These are phyloP conservation scores for Leptinotarsa haldemani DNA, from an alignment of 2,888 invertebrate genomes.

Conservation along the genomic window DNA sequence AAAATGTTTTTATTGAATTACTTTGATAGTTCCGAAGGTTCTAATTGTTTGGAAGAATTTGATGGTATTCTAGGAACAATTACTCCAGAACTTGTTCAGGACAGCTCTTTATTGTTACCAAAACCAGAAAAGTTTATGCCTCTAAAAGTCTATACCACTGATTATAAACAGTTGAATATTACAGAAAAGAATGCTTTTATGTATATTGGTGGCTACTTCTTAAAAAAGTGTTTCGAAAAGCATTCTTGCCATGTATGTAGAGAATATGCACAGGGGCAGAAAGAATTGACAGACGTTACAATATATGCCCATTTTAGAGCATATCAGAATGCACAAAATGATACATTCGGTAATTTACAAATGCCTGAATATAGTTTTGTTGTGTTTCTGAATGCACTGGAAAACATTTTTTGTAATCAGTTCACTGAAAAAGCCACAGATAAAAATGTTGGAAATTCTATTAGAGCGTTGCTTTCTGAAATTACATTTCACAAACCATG, in stretches of 20 bases:
- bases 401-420: constrained; percentile 21
- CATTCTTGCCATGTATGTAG: constrained; percentile 16
- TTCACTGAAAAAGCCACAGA: constrained; percentile 8
- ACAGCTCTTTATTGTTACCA: constrained; percentile 11
- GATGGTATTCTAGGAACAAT: constrained; percentile 12
- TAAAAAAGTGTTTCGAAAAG: constrained; percentile 14
- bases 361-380: constrained; percentile 16
- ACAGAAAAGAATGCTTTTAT: constrained; percentile 15
- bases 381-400: constrained; percentile 10
- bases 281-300: constrained; percentile 6
- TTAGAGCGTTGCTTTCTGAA: constrained; percentile 11
- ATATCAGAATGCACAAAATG: constrained; percentile 16
- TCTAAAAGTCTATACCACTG: constrained; percentile 17
- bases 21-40: constrained; percentile 19
- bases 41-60: constrained; percentile 22
- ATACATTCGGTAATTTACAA: constrained; percentile 20
- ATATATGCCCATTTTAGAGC: constrained; percentile 17
- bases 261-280: constrained; percentile 16
- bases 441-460: constrained; percentile 18
- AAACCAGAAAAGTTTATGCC: constrained; percentile 6
- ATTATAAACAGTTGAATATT: constrained; percentile 16
- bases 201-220: constrained; percentile 16
- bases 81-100: constrained; percentile 14
- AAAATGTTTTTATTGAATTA: constrained; percentile 13
- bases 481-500: constrained; percentile 7